Evolutionary conservation across 1,140 invertebrate genomes (phyloP).

Genomic region (Cataglyphis hispanica): DNA sequence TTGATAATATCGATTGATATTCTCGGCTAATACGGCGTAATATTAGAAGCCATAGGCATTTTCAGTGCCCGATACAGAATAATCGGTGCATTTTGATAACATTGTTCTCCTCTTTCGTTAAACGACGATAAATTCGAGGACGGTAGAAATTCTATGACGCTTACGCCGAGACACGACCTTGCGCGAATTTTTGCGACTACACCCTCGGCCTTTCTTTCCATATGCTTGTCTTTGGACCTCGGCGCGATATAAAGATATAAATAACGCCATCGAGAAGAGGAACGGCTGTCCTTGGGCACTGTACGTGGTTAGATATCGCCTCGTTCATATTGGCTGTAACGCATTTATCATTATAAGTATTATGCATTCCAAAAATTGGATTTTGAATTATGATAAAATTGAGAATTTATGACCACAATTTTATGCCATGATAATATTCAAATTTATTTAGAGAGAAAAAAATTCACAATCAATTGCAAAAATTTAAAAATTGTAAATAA

Average conservation of each 20-base stretch:
- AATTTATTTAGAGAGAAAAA: background rate
- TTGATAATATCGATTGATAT: background rate
- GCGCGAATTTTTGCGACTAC: conserved; percentile 41
- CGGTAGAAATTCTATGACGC: background rate
- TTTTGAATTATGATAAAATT: background rate
- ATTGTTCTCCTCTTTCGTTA: background rate
- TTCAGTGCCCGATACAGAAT: background rate
- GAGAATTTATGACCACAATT: background rate
- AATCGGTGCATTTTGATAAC: background rate
- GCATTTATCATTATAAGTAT: background rate
- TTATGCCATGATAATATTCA: background rate
- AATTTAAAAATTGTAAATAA: background rate
- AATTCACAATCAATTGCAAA: background rate
- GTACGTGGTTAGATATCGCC: conserved; percentile 17
- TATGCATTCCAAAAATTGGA: background rate
- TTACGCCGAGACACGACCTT: conserved; percentile 6
- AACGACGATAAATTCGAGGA: conserved; percentile 12
- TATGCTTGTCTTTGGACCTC: conserved; percentile 21
- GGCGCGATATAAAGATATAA: conserved; percentile 65
- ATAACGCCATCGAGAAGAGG: conserved; percentile 66
- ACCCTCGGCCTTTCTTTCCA: conserved; percentile 5
- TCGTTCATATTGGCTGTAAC: conserved; percentile 2
- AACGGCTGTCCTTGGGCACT: conserved; percentile 62
- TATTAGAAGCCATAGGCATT: background rate
- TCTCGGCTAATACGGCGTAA: background rate